Evolutionary conservation across 2,888 invertebrate species (phyloP).

Genomic region (Isotomurus palustris): DNA sequence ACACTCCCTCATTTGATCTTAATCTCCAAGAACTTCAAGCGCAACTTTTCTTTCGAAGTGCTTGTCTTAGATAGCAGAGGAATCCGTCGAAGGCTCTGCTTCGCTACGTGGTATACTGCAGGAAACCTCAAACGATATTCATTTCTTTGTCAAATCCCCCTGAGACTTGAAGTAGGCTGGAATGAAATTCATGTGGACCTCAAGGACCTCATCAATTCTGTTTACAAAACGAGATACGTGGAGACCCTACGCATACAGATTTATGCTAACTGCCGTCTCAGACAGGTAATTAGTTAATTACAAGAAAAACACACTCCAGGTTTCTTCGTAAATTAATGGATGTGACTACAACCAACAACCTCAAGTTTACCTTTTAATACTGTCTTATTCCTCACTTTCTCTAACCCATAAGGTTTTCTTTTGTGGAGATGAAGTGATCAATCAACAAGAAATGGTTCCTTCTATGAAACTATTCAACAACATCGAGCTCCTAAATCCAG

Average conservation of each 20-base stretch:
- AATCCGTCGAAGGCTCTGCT: constrained; percentile 30
- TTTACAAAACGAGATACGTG: constrained; percentile 36
- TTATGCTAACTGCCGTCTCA: constrained; percentile 41
- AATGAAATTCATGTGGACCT: constrained; percentile 42
- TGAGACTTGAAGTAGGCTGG: constrained; percentile 43
- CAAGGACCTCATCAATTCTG: constrained; percentile 34
- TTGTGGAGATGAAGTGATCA: constrained; percentile 25
- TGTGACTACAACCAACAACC: not conserved
- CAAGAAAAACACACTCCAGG: too few relatives aligned
- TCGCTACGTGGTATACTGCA: constrained; percentile 31
- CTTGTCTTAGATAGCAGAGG: constrained; percentile 38
- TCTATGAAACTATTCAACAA: constrained; percentile 28
- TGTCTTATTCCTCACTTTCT: not conserved
- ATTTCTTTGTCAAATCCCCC: constrained; percentile 33
- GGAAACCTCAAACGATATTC: constrained; percentile 23
- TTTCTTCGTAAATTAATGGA: too few relatives aligned
- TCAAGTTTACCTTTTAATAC: not conserved
- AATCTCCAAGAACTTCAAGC: constrained; percentile 36
- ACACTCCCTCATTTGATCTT: constrained; percentile 40
- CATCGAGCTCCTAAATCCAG: constrained; percentile 14
- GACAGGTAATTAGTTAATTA: too few relatives aligned
- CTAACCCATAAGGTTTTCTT: constrained; percentile 26
- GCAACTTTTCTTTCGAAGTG: constrained; percentile 42
- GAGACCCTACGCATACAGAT: constrained; percentile 38
- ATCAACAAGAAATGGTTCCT: constrained; percentile 25